Base-by-base conservation (phyloP, 1,140 invertebrate species). In the Dinothrombium tinctorium region DNA sequence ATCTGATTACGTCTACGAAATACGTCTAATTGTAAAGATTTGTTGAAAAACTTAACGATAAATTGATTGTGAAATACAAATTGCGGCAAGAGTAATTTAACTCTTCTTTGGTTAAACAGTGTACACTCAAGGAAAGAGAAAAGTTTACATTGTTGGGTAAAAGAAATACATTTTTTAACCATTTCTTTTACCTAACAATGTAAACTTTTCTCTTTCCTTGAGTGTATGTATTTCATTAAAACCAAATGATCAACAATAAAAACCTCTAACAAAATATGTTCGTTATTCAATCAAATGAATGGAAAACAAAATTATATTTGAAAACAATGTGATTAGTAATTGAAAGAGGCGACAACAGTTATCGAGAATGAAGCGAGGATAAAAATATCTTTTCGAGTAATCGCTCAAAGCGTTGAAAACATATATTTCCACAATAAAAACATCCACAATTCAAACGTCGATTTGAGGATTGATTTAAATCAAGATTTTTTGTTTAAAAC, bases 71-170 rank as follows among this genome's bases (percentile, higher is more conserved):
- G 41, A 4, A 11, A 14, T 14, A 8, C 17, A 4, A 43, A 8
- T 9, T 24, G 9, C n/a, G 26, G 20, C 3, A 12, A 20, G 11
- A 43, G 23, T 22, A 37, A 19, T 43, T 43, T 36, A 43, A 43
- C 14, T 38, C 33, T 9, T 37, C 33, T 38, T 43, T 43, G 9
- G 33, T 43, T 17, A 37, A 15, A n/a, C n/a, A n/a, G n/a, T n/a
- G n/a, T n/a, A n/a, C n/a, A n/a, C n/a, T n/a, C n/a, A n/a, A n/a
- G n/a, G n/a, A n/a, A n/a, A n/a, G n/a, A n/a, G n/a, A n/a, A n/a
- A n/a, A n/a, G n/a, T n/a, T n/a, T n/a, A n/a, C n/a, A n/a, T n/a
- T n/a, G n/a, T n/a, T n/a, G n/a, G n/a, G n/a, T n/a, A n/a, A n/a
- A n/a, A n/a, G n/a, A n/a, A n/a, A n/a, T n/a, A n/a, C n/a, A n/a